Evolutionary conservation across 2,888 invertebrate species (phyloP).

Genomic region (Cheilosia soror): DNA sequence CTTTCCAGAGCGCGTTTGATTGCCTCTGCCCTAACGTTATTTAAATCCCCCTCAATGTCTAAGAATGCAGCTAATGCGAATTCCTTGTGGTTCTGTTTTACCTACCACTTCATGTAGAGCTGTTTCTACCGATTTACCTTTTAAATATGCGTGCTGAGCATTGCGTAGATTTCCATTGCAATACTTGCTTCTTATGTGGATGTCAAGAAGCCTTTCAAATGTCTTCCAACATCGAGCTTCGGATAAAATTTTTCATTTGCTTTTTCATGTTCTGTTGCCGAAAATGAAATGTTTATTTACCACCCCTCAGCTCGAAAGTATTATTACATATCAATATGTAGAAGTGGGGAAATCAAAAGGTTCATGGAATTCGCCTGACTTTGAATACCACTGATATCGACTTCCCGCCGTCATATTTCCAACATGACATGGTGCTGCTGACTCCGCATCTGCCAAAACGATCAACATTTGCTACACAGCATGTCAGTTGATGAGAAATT

Average conservation of each 20-base stretch:
- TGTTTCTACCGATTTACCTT: no score
- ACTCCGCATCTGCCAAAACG: constrained; percentile 43
- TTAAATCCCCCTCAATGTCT: no score
- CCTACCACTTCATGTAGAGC: no score
- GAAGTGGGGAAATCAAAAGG: constrained; percentile 12
- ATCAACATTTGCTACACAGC: constrained; percentile 26
- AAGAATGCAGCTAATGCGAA: no score
- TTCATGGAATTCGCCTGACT: constrained; percentile 9
- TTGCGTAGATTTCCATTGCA: no score
- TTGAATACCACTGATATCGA: constrained; percentile 34
- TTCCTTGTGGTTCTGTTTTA: no score
- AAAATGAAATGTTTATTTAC: constrained; percentile 1
- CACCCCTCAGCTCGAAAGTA: neutral
- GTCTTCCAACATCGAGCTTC: no score
- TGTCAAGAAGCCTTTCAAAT: no score
- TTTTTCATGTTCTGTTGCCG: neutral
- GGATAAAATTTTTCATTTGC: neutral
- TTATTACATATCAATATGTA: neutral
- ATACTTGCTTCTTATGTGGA: no score
- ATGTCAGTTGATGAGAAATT: constrained; percentile 30
- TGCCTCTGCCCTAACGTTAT: no score
- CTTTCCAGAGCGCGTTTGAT: no score
- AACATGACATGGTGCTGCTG: constrained; percentile 48
- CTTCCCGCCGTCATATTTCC: constrained; percentile 18
- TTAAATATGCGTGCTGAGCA: no score